Conservation (phyloP, 30 jellyfish, hydroid and myxozoan species). For the Sanderia malayensis region DNA sequence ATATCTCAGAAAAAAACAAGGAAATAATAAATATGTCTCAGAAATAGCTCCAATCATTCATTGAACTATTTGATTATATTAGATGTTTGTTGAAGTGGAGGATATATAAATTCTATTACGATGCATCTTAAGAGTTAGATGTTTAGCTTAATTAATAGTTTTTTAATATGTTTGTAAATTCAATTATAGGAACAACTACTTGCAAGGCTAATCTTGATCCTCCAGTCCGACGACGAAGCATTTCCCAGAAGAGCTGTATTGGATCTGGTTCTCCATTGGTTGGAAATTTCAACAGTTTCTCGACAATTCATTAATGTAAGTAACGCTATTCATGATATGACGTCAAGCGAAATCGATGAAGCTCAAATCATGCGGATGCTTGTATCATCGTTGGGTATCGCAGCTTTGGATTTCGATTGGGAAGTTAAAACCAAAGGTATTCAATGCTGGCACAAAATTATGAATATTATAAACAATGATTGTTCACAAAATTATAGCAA, state of each 20-base stretch:
- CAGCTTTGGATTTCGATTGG: conserved; percentile 50
- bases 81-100: too few relatives aligned
- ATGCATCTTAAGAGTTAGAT: too few relatives aligned
- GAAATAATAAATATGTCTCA: too few relatives aligned
- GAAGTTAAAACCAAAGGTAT: conserved; percentile 55
- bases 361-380: conserved; percentile 14
- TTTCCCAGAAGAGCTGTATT: conserved; percentile 42
- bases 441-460: conserved; percentile 41
- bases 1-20: too few relatives aligned
- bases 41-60: too few relatives aligned
- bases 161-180: too few relatives aligned
- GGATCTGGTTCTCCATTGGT: conserved; percentile 38
- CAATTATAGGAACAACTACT: conserved; percentile 25
- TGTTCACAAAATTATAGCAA: not conserved
- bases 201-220: conserved; percentile 3
- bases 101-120: too few relatives aligned
- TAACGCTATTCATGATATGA: not conserved
- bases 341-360: not conserved
- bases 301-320: not conserved
- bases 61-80: too few relatives aligned
- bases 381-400: conserved; percentile 7
- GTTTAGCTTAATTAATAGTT: too few relatives aligned
- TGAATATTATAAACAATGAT: not conserved
- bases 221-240: conserved; percentile 50
- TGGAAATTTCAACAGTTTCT: conserved; percentile 6